Evolutionary conservation across 2,888 invertebrate species (phyloP).

Genomic region (Apamea sordens): DNA sequence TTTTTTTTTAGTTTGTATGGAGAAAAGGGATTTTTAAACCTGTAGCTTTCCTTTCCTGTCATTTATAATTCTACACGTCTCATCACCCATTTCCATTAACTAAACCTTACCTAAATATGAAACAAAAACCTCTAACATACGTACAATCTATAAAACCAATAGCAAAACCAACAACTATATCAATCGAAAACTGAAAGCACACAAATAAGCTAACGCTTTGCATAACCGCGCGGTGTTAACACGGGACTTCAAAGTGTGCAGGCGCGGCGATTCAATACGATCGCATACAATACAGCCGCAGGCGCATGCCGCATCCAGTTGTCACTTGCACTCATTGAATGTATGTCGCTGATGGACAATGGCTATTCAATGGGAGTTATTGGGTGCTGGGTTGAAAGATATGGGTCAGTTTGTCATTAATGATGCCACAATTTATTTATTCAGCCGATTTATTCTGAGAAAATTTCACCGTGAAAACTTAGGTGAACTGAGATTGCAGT

Average conservation of each 20-base stretch:
- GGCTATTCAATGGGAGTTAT: conserved; percentile 66
- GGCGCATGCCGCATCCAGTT: conserved; percentile 79
- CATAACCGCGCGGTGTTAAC: conserved; percentile 65
- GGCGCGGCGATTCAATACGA: conserved; percentile 81
- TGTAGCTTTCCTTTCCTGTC: not conserved
- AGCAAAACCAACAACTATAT: conserved; percentile 36
- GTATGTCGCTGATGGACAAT: conserved; percentile 85
- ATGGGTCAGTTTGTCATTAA: conserved; percentile 52
- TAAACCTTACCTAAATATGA: not conserved
- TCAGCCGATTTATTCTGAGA: not conserved
- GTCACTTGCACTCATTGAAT: conserved; percentile 85
- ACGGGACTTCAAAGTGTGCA: conserved; percentile 66
- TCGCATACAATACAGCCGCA: conserved; percentile 79
- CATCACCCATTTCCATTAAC: not conserved
- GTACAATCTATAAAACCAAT: not conserved
- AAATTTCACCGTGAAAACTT: not conserved
- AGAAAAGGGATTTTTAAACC: not conserved
- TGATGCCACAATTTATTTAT: conserved; percentile 8
- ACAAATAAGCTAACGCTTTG: conserved; percentile 64
- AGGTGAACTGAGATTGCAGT: not conserved
- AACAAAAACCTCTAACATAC: not conserved
- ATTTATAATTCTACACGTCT: not conserved
- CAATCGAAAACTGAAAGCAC: conserved; percentile 51
- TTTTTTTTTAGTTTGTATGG: too few species aligned
- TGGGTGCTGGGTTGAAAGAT: conserved; percentile 49